phyloP scores from a whole-genome alignment of 2,888 invertebrate genomes.

The Microplitis manilae region DNA sequence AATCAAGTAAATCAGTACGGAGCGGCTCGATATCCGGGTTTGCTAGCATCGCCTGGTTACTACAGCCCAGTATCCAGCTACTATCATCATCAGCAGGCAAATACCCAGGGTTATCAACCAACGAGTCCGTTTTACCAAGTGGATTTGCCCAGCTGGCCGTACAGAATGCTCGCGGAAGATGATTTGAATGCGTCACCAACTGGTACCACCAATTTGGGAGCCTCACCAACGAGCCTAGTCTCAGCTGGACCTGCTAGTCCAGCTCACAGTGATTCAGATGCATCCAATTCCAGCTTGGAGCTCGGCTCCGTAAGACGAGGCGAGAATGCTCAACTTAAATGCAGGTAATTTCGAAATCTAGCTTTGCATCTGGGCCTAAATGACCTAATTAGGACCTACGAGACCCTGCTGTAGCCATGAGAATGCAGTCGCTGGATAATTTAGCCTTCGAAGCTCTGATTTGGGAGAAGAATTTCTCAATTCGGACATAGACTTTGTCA shows the following conservation, averaged over 20 bases:
- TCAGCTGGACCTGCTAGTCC: conserved; percentile 67
- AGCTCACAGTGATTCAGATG: conserved; percentile 69
- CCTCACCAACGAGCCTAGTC: conserved; percentile 56
- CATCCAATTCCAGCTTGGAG: conserved; percentile 68
- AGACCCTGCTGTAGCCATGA: no score
- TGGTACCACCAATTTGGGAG: conserved; percentile 34
- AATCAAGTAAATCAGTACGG: conserved; percentile 67
- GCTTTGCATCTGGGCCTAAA: not conserved
- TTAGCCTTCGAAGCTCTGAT: no score
- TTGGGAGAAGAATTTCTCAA: no score
- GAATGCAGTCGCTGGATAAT: no score
- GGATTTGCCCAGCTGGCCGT: conserved; percentile 67
- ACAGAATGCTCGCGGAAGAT: conserved; percentile 69
- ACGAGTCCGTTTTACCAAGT: conserved; percentile 36
- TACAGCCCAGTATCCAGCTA: conserved; percentile 59
- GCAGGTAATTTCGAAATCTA: conserved; percentile 61
- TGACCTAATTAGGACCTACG: no score
- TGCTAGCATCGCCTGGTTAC: conserved; percentile 62
- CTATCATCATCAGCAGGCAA: conserved; percentile 44
- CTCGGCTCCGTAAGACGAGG: conserved; percentile 66
- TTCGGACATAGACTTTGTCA: no score
- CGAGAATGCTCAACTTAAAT: conserved; percentile 68
- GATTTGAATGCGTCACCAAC: conserved; percentile 62
- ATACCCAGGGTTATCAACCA: conserved; percentile 22
- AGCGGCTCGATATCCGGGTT: conserved; percentile 67